Evolutionary conservation across 2,113 vertebrate species (phyloP).

Genomic region (Percopsis transmontana): DNA sequence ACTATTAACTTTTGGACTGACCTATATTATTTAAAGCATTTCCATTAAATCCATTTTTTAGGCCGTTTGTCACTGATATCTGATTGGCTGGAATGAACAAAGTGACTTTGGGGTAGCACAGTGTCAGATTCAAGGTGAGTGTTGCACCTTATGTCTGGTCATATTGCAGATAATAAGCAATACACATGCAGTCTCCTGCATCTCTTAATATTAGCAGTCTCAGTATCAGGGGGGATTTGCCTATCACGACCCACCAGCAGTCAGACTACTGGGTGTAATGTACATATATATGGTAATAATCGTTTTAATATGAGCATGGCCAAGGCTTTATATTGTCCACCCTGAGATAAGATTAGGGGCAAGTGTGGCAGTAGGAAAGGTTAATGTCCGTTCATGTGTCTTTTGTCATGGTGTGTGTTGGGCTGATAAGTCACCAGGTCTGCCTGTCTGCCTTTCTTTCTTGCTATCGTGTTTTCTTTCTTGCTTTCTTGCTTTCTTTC

Average conservation of each 20-base stretch:
- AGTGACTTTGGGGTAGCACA: constrained; percentile 38
- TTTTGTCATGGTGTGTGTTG: constrained; percentile 39
- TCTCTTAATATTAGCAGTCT: constrained; percentile 43
- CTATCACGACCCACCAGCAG: constrained; percentile 56
- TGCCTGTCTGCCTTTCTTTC: constrained; percentile 1
- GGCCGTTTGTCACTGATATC: constrained; percentile 43
- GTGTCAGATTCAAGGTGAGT: constrained; percentile 55
- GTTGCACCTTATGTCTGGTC: constrained; percentile 15
- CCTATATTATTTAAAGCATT: constrained; percentile 39
- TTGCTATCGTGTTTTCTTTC: not conserved
- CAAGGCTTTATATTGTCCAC: constrained; percentile 50
- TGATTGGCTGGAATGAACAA: constrained; percentile 20
- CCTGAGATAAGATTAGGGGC: constrained; percentile 49
- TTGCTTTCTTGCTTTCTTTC: too few relatives aligned
- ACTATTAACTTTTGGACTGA: constrained; percentile 45
- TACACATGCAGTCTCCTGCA: constrained; percentile 21
- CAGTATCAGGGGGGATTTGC: constrained; percentile 44
- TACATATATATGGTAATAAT: constrained; percentile 49
- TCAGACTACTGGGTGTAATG: constrained; percentile 29
- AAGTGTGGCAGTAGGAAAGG: constrained; percentile 43
- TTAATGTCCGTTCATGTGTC: constrained; percentile 48
- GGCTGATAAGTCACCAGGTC: constrained; percentile 45
- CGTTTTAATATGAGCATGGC: constrained; percentile 47
- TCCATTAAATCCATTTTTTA: constrained; percentile 21
- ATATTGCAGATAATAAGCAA: constrained; percentile 37